A percentile compares a stretch with the other conserved stretches of the same genome.
phyloP scores from a whole-genome alignment of 2,113 vertebrate genomes.

The Megalops atlanticus region DNA sequence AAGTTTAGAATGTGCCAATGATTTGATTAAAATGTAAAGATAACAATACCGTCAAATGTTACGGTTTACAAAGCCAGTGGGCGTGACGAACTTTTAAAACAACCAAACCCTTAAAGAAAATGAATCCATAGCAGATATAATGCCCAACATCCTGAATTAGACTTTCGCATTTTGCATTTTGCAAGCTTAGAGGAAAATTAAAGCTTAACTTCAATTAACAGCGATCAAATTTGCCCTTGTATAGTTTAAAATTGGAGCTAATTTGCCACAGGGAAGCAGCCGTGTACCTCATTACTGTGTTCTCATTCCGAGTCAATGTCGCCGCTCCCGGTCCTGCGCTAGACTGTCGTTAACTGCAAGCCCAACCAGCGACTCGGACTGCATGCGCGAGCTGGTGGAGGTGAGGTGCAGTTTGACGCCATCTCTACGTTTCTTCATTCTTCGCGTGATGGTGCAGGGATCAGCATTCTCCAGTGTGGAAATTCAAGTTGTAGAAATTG shows the following conservation, averaged over 20 bases:
- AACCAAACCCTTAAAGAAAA: no score
- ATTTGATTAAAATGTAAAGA: no score
- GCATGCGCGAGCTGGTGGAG: background rate
- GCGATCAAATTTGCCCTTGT: background rate
- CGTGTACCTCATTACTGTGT: background rate
- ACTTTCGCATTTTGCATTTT: no score
- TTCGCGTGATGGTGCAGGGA: background rate
- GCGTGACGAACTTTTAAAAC: no score
- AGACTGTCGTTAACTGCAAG: background rate
- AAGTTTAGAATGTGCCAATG: no score
- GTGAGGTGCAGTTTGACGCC: background rate
- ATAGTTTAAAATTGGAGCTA: background rate
- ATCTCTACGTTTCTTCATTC: background rate
- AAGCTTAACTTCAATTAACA: background rate
- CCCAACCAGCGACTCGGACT: background rate
- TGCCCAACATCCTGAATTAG: no score
- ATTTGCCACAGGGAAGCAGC: background rate
- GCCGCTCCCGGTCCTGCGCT: background rate
- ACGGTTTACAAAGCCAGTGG: no score
- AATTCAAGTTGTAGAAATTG: background rate
- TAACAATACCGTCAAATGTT: no score
- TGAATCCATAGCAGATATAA: no score
- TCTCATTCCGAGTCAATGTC: background rate
- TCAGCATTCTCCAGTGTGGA: background rate
- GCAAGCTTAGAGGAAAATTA: no score